phyloP scores from a whole-genome alignment of 1,140 invertebrate genomes.

The Zaprionus nigranus region DNA sequence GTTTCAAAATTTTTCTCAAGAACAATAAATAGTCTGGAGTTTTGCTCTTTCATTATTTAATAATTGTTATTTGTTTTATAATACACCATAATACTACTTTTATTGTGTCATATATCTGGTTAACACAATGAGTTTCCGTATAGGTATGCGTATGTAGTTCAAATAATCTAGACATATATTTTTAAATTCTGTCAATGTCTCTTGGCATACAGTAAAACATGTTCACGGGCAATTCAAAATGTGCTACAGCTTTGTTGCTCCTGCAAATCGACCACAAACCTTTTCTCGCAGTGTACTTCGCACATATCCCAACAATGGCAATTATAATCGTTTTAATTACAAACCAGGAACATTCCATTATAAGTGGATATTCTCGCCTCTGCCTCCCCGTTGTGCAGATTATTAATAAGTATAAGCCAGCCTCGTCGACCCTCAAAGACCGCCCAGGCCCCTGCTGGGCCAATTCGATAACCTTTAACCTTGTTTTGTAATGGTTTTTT shows the following conservation, averaged over 20 bases:
- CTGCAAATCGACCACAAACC: too few relatives aligned
- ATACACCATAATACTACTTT: too few relatives aligned
- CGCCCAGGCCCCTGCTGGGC: constrained; percentile 25
- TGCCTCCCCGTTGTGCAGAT: constrained; percentile 20
- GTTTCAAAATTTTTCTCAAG: background rate
- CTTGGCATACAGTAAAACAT: background rate
- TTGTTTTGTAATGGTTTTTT: constrained; percentile 55
- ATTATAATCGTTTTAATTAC: constrained; percentile 72
- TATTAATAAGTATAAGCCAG: constrained; percentile 48
- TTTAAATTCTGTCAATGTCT: too few relatives aligned
- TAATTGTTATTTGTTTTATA: too few relatives aligned
- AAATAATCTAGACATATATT: too few relatives aligned
- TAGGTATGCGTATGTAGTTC: too few relatives aligned
- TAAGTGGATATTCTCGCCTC: constrained; percentile 52
- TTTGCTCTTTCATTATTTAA: too few relatives aligned
- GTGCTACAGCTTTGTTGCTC: too few relatives aligned
- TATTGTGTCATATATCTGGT: too few relatives aligned
- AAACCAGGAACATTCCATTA: constrained; percentile 50
- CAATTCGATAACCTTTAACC: constrained; percentile 65
- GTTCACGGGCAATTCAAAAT: too few relatives aligned
- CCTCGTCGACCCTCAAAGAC: constrained; percentile 5
- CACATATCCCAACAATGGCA: constrained; percentile 40
- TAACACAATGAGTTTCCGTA: too few relatives aligned
- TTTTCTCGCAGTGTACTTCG: constrained; percentile 36
- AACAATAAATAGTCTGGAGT: background rate